Percentiles rank a stretch among this genome's conserved stretches.
phyloP scores from a whole-genome alignment of 2,797 vertebrate species.

The Rhinatrema bivittatum region DNA sequence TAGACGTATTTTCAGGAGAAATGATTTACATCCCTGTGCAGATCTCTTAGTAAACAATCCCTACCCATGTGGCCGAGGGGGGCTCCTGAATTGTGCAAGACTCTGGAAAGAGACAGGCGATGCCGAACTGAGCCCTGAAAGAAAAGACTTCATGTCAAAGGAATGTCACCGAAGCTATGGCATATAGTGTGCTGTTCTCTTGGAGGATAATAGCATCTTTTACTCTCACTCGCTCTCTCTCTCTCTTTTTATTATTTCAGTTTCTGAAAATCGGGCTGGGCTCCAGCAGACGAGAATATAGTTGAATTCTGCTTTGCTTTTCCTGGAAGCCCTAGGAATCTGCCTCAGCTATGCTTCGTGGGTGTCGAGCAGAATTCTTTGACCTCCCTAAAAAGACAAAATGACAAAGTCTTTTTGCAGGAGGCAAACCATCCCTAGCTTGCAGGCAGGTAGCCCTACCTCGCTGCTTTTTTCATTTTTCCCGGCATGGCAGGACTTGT shows the following conservation, averaged over 20 bases:
- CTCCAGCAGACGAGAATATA: slow-evolving; percentile 41
- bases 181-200: neutral
- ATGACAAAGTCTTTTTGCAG: too few relatives aligned
- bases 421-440: too few relatives aligned
- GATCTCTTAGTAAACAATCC: too few relatives aligned
- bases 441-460: too few relatives aligned
- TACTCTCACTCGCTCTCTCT: too few relatives aligned
- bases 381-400: slow-evolving; percentile 2
- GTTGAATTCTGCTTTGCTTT: slow-evolving; percentile 44
- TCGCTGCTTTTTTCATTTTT: neutral
- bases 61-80: too few relatives aligned
- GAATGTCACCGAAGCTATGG: neutral
- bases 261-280: slow-evolving; percentile 41
- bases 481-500: neutral
- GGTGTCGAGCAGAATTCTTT: slow-evolving; percentile 52
- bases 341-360: slow-evolving; percentile 54
- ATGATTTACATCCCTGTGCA: too few relatives aligned
- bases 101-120: too few relatives aligned
- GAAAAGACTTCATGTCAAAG: neutral
- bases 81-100: too few relatives aligned
- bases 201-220: neutral
- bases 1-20: too few relatives aligned
- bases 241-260: slow-evolving; percentile 27
- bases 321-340: slow-evolving; percentile 53
- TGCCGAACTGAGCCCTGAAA: too few relatives aligned